Evolutionary conservation across 2,797 vertebrate species (phyloP), one percentile per base, ranked within the genome.

Genomic region (Notoglanidium macrostoma): DNA sequence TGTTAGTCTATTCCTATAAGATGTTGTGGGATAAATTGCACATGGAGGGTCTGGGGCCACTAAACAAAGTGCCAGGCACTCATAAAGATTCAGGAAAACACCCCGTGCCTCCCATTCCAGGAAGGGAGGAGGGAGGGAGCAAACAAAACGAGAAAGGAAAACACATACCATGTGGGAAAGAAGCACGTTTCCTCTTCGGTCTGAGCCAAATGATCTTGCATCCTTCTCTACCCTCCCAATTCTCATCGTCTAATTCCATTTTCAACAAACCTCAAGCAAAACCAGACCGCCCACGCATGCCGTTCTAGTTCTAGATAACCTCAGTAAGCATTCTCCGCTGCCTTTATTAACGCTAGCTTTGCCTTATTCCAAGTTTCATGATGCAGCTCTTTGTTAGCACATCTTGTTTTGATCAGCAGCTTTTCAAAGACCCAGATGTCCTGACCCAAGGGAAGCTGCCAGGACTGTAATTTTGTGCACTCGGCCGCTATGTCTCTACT

Each of bases 371-470:
- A 7, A 57, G 40, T 6, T 86, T 78, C 17, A n/a, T 49, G 35
- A 80, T 57, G 46, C 23, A 29, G 67, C 74, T 70, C 32, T 84
- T 84, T 85, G 63, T 83, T 86, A 11, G 40, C 46, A 73, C 85
- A 86, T 72, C 77, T 89, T 87, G 70, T 80, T 89, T 88, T 32
- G 65, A 89, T 88, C 78, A 86, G 65, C 85, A 72, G 54, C 61
- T 80, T 86, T 90, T 88, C 76, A 73, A 88, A 88, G 83, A 54
- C 83, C 74, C 86, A 89, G 83, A 90, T 89, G 73, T 87, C 78
- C 49, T 49, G 61, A 86, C 79, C 73, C 46, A 49, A 35, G 46
- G 85, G 55, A 80, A 19, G 40, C 73, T 26, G 46, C 35, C 73
- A 70, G 44, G 57, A 74, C 85, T 88, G 85, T 84, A 78, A 88